Base-by-base conservation (phyloP, 2,888 invertebrate species). In the Trichopoda pennipes region DNA sequence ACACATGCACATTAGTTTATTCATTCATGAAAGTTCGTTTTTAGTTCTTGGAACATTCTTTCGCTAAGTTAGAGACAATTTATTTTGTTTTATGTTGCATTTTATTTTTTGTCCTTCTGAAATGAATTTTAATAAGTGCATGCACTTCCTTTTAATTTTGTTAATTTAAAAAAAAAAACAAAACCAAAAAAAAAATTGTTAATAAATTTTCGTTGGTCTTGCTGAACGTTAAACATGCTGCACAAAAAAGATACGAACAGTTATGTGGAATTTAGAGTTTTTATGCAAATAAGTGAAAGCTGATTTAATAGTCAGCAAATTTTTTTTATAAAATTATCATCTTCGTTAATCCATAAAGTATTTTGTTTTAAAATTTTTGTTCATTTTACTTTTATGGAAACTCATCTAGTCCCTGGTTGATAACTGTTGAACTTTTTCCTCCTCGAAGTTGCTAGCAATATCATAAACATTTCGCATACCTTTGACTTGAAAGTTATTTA, bases 61-160 rank as follows among this genome's bases (percentile, higher is more conserved):
- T 58, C 42, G 66, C 78, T 42, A 44, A 68, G 61, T 82, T 72
- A 63, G 56, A 76, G 74, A 75, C 70, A 82, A 72, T 70, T 82
- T 61, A 49, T 66, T 60, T 12, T 17, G 58, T n/a, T 44, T n/a
- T 77, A 23, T 44, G 21, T 47, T 49, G 23, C n/a, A 47, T 19
- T 49, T 53, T n/a, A n/a, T n/a, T 28, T 12, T 49, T 14, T 56
- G 8, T 4, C 32, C 23, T 58, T 44, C 56, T 47, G 14, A 72
- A 72, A 82, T 75, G 78, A 82, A 82, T 79, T 82, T 79, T 82
- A 79, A 79, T 76, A 72, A 72, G 56, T 72, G 82, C 74, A 79
- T 79, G 63, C 51, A 79, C 76, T 82, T 74, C 63, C 63, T 44
- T 78, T 81, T 75, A 79, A 79, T 76, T 82, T 76, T 55, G 66